phyloP scores from a whole-genome alignment of 1,140 invertebrate genomes.

The Nilaparvata lugens region DNA sequence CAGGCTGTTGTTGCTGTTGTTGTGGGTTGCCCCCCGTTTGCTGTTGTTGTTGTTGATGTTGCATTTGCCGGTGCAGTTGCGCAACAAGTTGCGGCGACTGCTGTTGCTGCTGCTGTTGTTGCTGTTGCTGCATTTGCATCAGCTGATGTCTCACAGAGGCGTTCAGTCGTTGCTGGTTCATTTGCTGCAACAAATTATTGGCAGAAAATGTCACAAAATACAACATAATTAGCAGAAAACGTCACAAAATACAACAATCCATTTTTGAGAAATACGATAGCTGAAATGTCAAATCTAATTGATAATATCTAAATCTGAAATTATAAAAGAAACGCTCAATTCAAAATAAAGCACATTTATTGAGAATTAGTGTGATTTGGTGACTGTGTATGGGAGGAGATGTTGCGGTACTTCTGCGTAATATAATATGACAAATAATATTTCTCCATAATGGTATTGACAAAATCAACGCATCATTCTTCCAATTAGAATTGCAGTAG shows the following conservation, averaged over 20 bases:
- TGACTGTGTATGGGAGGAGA: too few species aligned
- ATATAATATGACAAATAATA: too few species aligned
- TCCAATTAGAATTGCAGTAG: too few species aligned
- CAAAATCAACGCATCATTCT: too few species aligned
- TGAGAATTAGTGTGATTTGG: too few species aligned
- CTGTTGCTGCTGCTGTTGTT: conserved; percentile 33
- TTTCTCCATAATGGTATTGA: too few species aligned
- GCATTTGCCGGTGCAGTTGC: conserved; percentile 46
- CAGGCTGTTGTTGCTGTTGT: conserved; percentile 22
- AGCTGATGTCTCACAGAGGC: conserved; percentile 34
- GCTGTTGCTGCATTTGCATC: conserved; percentile 35
- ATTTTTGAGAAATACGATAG: background rate
- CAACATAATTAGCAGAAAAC: background rate
- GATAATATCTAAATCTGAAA: too few species aligned
- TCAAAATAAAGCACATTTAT: too few species aligned
- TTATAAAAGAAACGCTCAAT: too few species aligned
- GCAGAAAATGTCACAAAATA: conserved; percentile 9
- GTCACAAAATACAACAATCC: background rate
- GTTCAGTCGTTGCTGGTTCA: conserved; percentile 31
- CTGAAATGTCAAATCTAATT: too few species aligned
- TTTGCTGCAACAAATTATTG: conserved; percentile 23
- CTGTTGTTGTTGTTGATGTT: conserved; percentile 34
- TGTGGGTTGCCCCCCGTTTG: conserved; percentile 25
- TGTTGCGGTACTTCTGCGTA: too few species aligned
- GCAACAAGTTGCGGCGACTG: conserved; percentile 48